Evolutionary conservation across 2,888 invertebrate species (phyloP).

Genomic region (Megastigmus dorsalis): DNA sequence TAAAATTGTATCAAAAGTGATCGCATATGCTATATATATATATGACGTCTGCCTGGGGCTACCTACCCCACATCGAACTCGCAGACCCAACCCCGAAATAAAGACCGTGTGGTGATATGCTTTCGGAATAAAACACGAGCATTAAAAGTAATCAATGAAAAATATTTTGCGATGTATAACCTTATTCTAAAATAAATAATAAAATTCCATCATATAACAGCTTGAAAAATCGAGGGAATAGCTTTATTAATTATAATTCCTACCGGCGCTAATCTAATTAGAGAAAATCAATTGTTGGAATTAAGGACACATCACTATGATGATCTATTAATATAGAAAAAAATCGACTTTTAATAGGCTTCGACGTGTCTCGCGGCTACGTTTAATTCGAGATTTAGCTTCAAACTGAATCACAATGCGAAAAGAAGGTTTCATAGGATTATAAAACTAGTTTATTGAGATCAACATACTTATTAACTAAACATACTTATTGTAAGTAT

Average conservation of each 20-base stretch:
- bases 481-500: too few species aligned
- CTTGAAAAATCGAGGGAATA: too few species aligned
- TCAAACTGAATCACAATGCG: too few species aligned
- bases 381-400: too few species aligned
- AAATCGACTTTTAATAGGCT: slow-evolving; percentile 1
- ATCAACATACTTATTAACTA: too few species aligned
- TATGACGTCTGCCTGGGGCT: slow-evolving; percentile 8
- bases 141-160: neutral
- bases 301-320: neutral
- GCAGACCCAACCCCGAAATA: neutral
- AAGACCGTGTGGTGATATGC: neutral
- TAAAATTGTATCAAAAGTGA: slow-evolving; percentile 9
- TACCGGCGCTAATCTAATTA: slow-evolving; percentile 10
- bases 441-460: too few species aligned
- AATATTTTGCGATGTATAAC: neutral
- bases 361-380: too few species aligned
- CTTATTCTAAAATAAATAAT: neutral
- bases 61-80: neutral
- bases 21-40: too few species aligned
- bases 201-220: neutral
- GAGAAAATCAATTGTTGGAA: slow-evolving; percentile 19
- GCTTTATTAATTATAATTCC: slow-evolving; percentile 6
- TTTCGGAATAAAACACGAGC: neutral
- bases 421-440: too few species aligned
- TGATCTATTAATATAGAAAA: slow-evolving; percentile 13